phyloP scores from a whole-genome alignment of 2,888 invertebrate genomes.

The Sinodicranocentrus sp. region DNA sequence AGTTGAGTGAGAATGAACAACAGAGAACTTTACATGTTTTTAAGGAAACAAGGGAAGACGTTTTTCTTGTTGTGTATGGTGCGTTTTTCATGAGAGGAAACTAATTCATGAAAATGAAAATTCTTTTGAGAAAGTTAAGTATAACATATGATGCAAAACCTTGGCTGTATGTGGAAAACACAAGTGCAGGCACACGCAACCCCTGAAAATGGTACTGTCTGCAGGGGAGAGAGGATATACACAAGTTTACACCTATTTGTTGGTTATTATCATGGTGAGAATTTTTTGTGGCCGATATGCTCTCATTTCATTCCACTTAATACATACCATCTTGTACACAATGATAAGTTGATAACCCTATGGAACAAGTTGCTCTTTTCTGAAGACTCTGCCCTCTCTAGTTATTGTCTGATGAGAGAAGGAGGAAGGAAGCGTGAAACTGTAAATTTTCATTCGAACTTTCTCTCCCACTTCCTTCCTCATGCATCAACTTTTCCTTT shows the following conservation, averaged over 20 bases:
- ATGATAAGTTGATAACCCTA: slow-evolving; percentile 17
- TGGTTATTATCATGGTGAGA: background rate
- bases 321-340: slow-evolving; percentile 3
- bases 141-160: slow-evolving; percentile 26
- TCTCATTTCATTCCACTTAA: slow-evolving; percentile 14
- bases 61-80: slow-evolving; percentile 45
- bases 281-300: slow-evolving; percentile 2
- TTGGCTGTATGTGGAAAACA: background rate
- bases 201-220: background rate
- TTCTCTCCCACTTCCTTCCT: background rate
- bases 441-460: slow-evolving; percentile 43
- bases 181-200: slow-evolving; percentile 10
- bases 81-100: slow-evolving; percentile 22
- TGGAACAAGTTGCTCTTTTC: background rate
- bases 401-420: background rate
- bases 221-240: too few species aligned
- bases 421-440: slow-evolving; percentile 9
- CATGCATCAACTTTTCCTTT: slow-evolving; percentile 25
- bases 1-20: slow-evolving; percentile 33
- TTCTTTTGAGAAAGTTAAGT: slow-evolving; percentile 58
- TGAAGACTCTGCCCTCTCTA: background rate
- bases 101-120: slow-evolving; percentile 63
- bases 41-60: slow-evolving; percentile 32
- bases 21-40: slow-evolving; percentile 44
- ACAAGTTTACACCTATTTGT: slow-evolving; percentile 22